A percentile compares a stretch with the other conserved stretches of the same genome.
These are phyloP conservation scores for Chitala chitala DNA, from an alignment of 2,113 vertebrate genomes.

Conservation along the genomic window DNA sequence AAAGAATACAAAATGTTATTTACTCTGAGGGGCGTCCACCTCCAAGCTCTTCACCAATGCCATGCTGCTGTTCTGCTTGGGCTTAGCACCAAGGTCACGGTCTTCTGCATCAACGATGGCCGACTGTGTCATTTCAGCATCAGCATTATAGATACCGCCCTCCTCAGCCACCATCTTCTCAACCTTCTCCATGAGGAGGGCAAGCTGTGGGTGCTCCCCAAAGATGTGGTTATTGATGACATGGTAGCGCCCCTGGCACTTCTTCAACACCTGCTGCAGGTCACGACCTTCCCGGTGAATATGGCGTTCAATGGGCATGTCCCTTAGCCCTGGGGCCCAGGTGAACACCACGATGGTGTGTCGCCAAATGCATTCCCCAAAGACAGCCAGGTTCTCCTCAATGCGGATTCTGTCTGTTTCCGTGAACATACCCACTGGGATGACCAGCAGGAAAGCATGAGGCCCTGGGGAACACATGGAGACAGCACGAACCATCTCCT, in stretches of 20 bases:
- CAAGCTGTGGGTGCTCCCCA: conserved; percentile 58
- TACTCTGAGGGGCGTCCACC: conserved; percentile 46
- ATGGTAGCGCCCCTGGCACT: conserved; percentile 60
- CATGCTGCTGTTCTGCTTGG: conserved; percentile 54
- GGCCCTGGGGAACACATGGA: conserved; percentile 61
- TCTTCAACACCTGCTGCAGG: conserved; percentile 62
- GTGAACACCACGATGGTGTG: conserved; percentile 65
- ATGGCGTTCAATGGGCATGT: conserved; percentile 62
- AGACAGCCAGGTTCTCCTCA: conserved; percentile 61
- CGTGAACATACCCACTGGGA: conserved; percentile 68
- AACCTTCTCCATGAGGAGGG: conserved; percentile 54
- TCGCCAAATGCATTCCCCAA: conserved; percentile 59
- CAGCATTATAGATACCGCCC: conserved; percentile 44
- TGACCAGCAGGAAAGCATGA: conserved; percentile 63
- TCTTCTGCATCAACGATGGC: conserved; percentile 28
- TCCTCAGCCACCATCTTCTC: conserved; percentile 64
- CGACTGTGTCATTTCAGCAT: conserved; percentile 38
- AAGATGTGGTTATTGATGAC: conserved; percentile 64
- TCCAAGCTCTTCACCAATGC: conserved; percentile 37
- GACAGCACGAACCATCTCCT: conserved; percentile 57
- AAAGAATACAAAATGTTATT: conserved; percentile 32
- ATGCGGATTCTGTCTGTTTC: conserved; percentile 57
- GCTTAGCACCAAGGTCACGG: conserved; percentile 52
- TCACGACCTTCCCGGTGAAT: conserved; percentile 63
- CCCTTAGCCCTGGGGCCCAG: conserved; percentile 58